phyloP scores from a whole-genome alignment of 2,888 invertebrate species.

The Augiades crinisus region DNA sequence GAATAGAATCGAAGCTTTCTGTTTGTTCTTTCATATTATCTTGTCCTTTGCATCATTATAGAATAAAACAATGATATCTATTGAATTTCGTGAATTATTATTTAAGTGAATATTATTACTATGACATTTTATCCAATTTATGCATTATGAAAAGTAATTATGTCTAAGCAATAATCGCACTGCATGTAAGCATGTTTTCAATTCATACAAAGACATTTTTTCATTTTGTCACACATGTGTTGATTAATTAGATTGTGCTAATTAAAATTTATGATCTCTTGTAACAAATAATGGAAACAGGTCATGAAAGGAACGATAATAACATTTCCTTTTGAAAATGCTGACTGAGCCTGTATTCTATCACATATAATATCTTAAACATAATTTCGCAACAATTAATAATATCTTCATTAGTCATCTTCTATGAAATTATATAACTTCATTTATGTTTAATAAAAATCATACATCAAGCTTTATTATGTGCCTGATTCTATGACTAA shows the following conservation, averaged over 20 bases:
- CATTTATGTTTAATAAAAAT: no score
- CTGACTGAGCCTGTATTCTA: no score
- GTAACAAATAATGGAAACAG: conserved; percentile 5
- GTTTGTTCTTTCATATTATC: no score
- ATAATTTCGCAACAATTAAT: no score
- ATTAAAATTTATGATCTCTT: neutral
- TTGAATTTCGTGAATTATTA: no score
- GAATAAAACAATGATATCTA: no score
- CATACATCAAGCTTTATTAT: neutral
- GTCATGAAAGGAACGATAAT: neutral
- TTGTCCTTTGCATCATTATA: no score
- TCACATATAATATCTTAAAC: no score
- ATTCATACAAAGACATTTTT: neutral
- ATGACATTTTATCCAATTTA: neutral
- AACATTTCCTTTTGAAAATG: no score
- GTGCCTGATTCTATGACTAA: conserved; percentile 18
- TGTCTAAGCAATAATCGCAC: neutral
- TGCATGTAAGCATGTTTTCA: conserved; percentile 11
- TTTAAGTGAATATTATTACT: no score
- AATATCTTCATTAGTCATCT: no score
- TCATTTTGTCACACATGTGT: neutral
- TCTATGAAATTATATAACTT: no score
- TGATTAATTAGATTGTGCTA: neutral
- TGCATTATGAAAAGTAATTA: neutral
- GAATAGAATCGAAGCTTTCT: neutral